These are phyloP conservation scores for Latrodectus elegans DNA, from an alignment of 2,888 invertebrate genomes.

Conservation along the genomic window DNA sequence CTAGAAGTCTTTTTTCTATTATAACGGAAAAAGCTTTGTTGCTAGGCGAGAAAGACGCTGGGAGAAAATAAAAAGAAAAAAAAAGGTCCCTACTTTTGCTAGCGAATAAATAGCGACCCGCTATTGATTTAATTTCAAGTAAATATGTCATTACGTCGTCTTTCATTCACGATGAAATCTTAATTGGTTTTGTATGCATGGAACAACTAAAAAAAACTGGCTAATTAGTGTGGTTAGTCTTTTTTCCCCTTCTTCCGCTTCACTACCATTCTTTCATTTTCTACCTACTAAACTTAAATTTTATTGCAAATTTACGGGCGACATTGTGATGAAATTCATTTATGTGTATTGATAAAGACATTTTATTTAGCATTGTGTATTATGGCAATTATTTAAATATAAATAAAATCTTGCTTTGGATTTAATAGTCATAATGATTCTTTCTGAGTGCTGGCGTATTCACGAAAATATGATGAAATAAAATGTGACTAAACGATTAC, in stretches of 20 bases:
- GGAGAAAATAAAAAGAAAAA: neutral
- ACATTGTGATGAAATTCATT: no score
- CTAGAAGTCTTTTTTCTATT: neutral
- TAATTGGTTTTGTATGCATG: neutral
- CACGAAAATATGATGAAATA: no score
- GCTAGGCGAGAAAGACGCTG: neutral
- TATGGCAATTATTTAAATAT: no score
- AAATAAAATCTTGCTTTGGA: neutral
- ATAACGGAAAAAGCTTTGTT: neutral
- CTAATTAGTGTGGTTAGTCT: neutral
- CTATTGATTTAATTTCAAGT: slow-evolving; percentile 2
- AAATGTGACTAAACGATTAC: no score
- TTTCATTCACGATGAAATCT: neutral
- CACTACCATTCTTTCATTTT: neutral
- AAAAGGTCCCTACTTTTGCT: neutral
- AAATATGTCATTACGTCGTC: neutral
- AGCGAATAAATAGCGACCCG: neutral
- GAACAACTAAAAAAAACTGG: neutral
- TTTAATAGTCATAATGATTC: no score
- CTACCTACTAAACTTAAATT: no score
- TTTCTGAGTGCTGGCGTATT: no score
- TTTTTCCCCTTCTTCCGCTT: neutral
- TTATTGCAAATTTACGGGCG: no score
- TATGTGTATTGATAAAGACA: no score
- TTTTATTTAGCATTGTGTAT: no score